Percentiles rank a stretch among this genome's conserved stretches.
phyloP scores from a whole-genome alignment of 2,888 invertebrate species.

The Copidosoma aretas region DNA sequence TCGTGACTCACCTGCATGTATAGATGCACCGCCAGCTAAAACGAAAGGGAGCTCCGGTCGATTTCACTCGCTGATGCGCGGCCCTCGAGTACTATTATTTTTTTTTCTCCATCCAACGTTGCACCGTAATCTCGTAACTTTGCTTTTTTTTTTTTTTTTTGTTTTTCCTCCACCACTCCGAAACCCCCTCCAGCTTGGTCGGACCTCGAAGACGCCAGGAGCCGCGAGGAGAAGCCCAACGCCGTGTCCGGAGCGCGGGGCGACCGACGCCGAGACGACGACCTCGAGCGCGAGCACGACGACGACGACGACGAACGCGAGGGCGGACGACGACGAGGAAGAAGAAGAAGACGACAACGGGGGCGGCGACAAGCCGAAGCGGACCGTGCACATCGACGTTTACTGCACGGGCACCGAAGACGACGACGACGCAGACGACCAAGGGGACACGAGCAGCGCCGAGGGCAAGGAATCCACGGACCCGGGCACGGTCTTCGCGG shows the following conservation, averaged over 20 bases:
- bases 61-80: too few relatives aligned
- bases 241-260: slow-evolving; percentile 27
- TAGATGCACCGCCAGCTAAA: too few relatives aligned
- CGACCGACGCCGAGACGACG: slow-evolving; percentile 28
- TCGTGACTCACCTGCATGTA: too few relatives aligned
- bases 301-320: neutral
- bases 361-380: slow-evolving; percentile 60
- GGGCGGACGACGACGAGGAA: neutral
- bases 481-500: slow-evolving; percentile 72
- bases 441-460: slow-evolving; percentile 57
- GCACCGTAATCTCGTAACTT: too few relatives aligned
- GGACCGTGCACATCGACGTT: slow-evolving; percentile 78
- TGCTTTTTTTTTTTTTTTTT: too few relatives aligned
- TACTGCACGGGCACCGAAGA: slow-evolving; percentile 74
- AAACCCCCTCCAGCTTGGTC: slow-evolving; percentile 27
- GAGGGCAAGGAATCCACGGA: slow-evolving; percentile 55
- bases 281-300: neutral
- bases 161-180: too few relatives aligned
- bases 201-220: slow-evolving; percentile 36
- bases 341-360: slow-evolving; percentile 38
- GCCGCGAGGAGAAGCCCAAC: slow-evolving; percentile 41
- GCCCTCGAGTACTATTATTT: too few relatives aligned
- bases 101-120: too few relatives aligned
- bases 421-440: slow-evolving; percentile 54
- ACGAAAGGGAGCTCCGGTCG: too few relatives aligned